Evolutionary conservation across 2,888 invertebrate species (phyloP).

Genomic region (Platerodrilus igneus): DNA sequence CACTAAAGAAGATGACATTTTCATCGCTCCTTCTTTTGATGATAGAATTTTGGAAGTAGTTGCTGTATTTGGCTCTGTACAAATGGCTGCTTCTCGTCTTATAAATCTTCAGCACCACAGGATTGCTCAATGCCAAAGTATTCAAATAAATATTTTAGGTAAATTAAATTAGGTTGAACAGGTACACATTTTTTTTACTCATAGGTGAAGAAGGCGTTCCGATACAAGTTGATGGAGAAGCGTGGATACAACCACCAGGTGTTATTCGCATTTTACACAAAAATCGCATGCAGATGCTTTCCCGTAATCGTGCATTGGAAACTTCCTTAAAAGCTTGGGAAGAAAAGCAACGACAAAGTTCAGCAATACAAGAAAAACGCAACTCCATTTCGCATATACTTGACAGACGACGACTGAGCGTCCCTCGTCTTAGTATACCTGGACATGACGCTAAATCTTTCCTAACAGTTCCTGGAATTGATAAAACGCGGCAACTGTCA

Average conservation of each 20-base stretch:
- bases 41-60: constrained; percentile 95
- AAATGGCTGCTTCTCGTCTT: constrained; percentile 93
- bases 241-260: constrained; percentile 96
- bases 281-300: constrained; percentile 94
- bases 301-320: constrained; percentile 85
- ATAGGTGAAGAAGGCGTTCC: constrained; percentile 83
- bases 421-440: constrained; percentile 47
- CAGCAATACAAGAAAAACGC: constrained; percentile 50
- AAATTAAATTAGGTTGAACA: constrained; percentile 29
- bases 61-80: constrained; percentile 94
- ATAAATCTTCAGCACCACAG: constrained; percentile 95
- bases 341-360: constrained; percentile 68
- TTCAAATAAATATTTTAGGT: constrained; percentile 92
- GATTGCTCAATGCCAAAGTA: constrained; percentile 93
- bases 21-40: constrained; percentile 90
- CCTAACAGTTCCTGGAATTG: constrained; percentile 44
- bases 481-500: constrained; percentile 46
- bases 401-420: constrained; percentile 43
- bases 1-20: constrained; percentile 84
- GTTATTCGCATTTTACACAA: constrained; percentile 94
- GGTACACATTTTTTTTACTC: constrained; percentile 4
- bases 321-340: constrained; percentile 85
- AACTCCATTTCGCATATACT: constrained; percentile 43
- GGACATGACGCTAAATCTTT: constrained; percentile 44
- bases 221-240: constrained; percentile 95